These are phyloP conservation scores for Geophilus truncorum DNA, from an alignment of 2,888 invertebrate species.

Conservation along the genomic window DNA sequence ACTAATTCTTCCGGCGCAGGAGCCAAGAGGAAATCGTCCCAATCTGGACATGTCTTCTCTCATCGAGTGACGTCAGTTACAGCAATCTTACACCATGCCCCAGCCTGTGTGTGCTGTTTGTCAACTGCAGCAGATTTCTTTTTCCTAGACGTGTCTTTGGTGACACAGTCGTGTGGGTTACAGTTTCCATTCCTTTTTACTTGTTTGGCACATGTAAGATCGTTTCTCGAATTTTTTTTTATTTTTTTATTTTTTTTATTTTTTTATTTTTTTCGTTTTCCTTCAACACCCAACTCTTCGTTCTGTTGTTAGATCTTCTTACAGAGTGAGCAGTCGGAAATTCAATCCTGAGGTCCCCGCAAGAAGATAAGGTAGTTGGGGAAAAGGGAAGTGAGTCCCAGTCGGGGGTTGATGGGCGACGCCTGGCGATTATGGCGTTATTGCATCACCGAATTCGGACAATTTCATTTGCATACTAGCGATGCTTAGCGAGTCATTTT, in stretches of 20 bases:
- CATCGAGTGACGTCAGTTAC: not conserved
- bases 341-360: conserved; percentile 4
- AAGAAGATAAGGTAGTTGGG: not conserved
- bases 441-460: conserved; percentile 15
- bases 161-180: not conserved
- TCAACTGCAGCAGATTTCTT: not conserved
- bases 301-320: not conserved
- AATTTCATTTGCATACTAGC: conserved; percentile 17
- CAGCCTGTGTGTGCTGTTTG: not conserved
- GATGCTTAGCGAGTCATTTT: conserved; percentile 11
- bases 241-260: too few relatives aligned
- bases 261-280: too few relatives aligned
- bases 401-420: not conserved
- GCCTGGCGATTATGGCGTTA: conserved; percentile 2
- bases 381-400: not conserved
- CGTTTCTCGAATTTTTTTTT: not conserved
- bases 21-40: conserved; percentile 23
- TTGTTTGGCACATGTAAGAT: conserved; percentile 6
- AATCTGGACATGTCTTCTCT: not conserved
- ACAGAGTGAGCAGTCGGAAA: conserved; percentile 15
- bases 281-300: not conserved
- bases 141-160: not conserved
- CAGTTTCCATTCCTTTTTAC: conserved; percentile 17
- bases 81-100: not conserved
- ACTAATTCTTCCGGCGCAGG: conserved; percentile 28